Evolutionary conservation across 2,888 invertebrate species (phyloP).

Genomic region (Digitonthophagus gazella): DNA sequence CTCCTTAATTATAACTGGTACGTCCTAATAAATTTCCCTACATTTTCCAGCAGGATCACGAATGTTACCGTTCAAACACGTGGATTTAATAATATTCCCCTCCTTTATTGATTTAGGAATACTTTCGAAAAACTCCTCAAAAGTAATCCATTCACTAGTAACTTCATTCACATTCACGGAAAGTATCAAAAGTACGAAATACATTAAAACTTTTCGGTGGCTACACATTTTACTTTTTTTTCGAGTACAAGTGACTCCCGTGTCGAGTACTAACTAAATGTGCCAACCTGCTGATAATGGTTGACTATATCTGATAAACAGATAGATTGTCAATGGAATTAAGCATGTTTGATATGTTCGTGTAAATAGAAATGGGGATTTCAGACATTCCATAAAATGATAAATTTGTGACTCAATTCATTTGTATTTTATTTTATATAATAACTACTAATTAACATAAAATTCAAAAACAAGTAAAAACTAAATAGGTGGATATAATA

Average conservation of each 20-base stretch:
- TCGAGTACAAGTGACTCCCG: too few relatives aligned
- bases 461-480: too few relatives aligned
- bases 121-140: conserved; percentile 18
- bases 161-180: conserved; percentile 1
- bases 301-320: not conserved
- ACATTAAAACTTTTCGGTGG: not conserved
- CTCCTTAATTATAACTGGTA: not conserved
- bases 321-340: not conserved
- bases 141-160: conserved; percentile 23
- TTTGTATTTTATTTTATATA: too few relatives aligned
- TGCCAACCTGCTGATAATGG: not conserved
- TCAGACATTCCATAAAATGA: too few relatives aligned
- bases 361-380: too few relatives aligned
- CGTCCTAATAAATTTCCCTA: conserved; percentile 18
- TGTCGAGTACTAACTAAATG: not conserved
- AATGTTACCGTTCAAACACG: conserved; percentile 15
- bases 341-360: too few relatives aligned
- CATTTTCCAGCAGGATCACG: conserved; percentile 22
- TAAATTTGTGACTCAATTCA: too few relatives aligned
- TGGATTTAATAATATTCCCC: conserved; percentile 23
- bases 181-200: not conserved
- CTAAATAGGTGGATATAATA: not conserved
- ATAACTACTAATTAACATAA: too few relatives aligned
- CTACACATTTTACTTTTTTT: too few relatives aligned
- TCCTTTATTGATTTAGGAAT: conserved; percentile 11